These are phyloP conservation scores for Drosophila miranda DNA, from an alignment of 1,140 invertebrate species.

Conservation along the genomic window DNA sequence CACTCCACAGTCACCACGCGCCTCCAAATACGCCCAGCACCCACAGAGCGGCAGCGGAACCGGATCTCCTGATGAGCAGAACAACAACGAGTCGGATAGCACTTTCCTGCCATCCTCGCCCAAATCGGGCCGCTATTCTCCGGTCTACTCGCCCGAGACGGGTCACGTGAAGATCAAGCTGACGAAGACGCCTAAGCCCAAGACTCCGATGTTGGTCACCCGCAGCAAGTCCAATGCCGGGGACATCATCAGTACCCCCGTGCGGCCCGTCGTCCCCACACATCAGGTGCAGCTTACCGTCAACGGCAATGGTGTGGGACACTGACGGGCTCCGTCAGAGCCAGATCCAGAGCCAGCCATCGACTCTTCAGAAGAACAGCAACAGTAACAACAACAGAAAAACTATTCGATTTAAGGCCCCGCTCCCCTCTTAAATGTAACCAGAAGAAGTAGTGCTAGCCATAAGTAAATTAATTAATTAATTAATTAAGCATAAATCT, in stretches of 20 bases:
- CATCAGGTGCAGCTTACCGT: conserved; percentile 19
- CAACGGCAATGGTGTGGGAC: conserved; percentile 45
- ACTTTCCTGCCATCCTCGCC: conserved; percentile 82
- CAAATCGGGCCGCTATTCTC: conserved; percentile 83
- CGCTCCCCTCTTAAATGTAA: conserved; percentile 58
- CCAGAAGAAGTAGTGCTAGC: conserved; percentile 55
- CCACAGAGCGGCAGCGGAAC: conserved; percentile 35
- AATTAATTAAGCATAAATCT: conserved; percentile 71
- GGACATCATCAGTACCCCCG: conserved; percentile 85
- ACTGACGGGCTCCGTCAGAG: not conserved
- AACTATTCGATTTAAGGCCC: conserved; percentile 75
- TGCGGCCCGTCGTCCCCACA: conserved; percentile 29
- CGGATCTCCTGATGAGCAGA: conserved; percentile 45
- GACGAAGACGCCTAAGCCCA: conserved; percentile 86
- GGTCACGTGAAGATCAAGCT: conserved; percentile 86
- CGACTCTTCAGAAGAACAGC: conserved; percentile 9
- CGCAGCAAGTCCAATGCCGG: conserved; percentile 85
- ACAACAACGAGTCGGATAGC: conserved; percentile 78
- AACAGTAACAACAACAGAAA: conserved; percentile 28
- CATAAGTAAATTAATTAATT: conserved; percentile 76
- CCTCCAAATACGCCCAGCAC: conserved; percentile 76
- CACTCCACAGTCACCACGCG: conserved; percentile 70
- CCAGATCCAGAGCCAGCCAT: conserved; percentile 15
- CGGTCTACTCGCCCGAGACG: conserved; percentile 85
- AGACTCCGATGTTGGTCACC: conserved; percentile 86